Percentiles rank a stretch among this genome's conserved stretches.
Evolutionary conservation across 2,797 vertebrate genomes (phyloP).

Genomic region (Tachyglossus aculeatus): DNA sequence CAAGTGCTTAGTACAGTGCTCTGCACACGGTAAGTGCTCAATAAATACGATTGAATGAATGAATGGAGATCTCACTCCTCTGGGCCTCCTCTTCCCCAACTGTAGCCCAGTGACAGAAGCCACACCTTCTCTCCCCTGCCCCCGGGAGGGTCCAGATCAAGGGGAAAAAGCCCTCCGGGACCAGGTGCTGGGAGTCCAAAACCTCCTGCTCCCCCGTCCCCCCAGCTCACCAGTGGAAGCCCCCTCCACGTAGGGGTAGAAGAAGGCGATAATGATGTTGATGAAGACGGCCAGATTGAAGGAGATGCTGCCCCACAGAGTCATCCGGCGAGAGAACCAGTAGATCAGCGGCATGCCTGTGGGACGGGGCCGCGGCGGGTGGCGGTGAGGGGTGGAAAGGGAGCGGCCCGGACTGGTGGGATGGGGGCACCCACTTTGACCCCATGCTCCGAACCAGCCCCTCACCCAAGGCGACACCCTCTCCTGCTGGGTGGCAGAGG

Average conservation of each 20-base stretch:
- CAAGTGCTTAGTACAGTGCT: too few relatives aligned
- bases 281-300: conserved; percentile 97
- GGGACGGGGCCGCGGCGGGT: conserved; percentile 53
- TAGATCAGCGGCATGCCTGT: conserved; percentile 94
- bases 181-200: not conserved
- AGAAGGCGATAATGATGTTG: conserved; percentile 98
- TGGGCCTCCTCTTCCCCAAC: not conserved
- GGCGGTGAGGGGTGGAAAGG: not conserved
- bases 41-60: too few relatives aligned
- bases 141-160: too few relatives aligned
- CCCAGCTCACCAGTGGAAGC: conserved; percentile 76
- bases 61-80: too few relatives aligned
- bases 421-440: not conserved
- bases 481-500: not conserved
- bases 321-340: conserved; percentile 98
- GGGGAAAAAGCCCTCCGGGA: not conserved
- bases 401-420: accelerated
- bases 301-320: conserved; percentile 95
- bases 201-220: not conserved
- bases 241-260: conserved; percentile 89
- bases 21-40: too few relatives aligned
- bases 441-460: accelerated
- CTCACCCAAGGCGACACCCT: not conserved
- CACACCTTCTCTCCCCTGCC: too few relatives aligned
- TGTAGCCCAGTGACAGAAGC: not conserved